Base-by-base conservation (phyloP, 2,797 vertebrate genomes). In the Austrolebias charrua region DNA sequence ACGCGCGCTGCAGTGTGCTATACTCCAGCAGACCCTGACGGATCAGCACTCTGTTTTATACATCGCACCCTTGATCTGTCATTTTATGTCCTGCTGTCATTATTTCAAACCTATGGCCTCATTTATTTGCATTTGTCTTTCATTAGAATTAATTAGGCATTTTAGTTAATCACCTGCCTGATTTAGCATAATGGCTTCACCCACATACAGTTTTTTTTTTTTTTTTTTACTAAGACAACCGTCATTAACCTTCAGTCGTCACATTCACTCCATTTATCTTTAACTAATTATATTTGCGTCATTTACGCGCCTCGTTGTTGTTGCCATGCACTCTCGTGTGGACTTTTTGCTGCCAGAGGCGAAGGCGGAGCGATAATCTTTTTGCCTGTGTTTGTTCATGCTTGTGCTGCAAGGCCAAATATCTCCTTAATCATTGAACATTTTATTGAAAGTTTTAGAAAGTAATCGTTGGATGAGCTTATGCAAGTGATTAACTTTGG, bases 91-190 rank as follows among this genome's bases (percentile, higher is more conserved):
- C 72, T 6, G 3, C 53, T 66, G 56, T 71, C 79, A 61, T 73
- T 43, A 40, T 78, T 78, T 68, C 38, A 74, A 56, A 71, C 73
- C 60, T 71, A 57, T 63, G 60, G 11, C 66, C 71, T 78, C 53
- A 50, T 62, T 81, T 56, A 61, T 74, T 48, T 71, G 69, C 43
- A 18, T 74, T n/a, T 49, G 29, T 66, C 69, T 68, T 78, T 74
- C 68, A 74, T 82, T 78, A 47, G 28, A 76, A 75, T 75, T 79
- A 86, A 88, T 84, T 76, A 78, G 70, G 52, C 68, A 43, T 82
- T 75, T 76, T 69, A 68, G 55, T 83, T 83, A 82, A 86, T 84
- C 80, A 85, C 60, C 68, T 80, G 82, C 62, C 58, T 69, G 66
- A 79, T 83, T 81, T 75, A 75, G 63, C 59, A 61, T 64, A 76